A percentile compares a stretch with the other conserved stretches of the same genome.
These are phyloP conservation scores for Drosophila parvula DNA, from an alignment of 1,140 invertebrate genomes.

Conservation along the genomic window DNA sequence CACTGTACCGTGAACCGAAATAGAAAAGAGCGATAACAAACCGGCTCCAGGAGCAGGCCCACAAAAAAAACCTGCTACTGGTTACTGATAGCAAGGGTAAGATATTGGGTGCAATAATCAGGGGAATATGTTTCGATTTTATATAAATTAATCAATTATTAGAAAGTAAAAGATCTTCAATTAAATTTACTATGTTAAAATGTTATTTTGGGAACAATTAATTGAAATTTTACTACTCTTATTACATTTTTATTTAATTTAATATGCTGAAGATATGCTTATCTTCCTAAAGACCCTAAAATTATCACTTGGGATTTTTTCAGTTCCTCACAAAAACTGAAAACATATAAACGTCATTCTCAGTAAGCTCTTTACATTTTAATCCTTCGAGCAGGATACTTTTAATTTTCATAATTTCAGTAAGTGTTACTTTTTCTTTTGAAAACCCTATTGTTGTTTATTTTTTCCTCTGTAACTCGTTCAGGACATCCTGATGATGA, in stretches of 20 bases:
- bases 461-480: slow-evolving; percentile 8
- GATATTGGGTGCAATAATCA: not conserved
- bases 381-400: too few relatives aligned
- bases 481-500: slow-evolving; percentile 44
- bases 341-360: too few relatives aligned
- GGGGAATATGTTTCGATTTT: not conserved
- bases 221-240: not conserved
- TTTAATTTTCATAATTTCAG: too few relatives aligned
- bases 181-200: not conserved
- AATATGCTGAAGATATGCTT: not conserved
- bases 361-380: too few relatives aligned
- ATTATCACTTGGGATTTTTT: too few relatives aligned
- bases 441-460: not conserved
- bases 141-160: not conserved
- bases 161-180: not conserved
- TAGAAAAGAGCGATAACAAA: slow-evolving; percentile 36
- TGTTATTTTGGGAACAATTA: too few relatives aligned
- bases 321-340: too few relatives aligned
- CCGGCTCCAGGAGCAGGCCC: not conserved
- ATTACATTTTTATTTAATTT: not conserved
- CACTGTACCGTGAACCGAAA: slow-evolving; percentile 43
- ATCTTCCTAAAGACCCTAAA: too few relatives aligned
- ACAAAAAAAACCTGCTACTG: not conserved
- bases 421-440: not conserved
- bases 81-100: not conserved